These are phyloP conservation scores for Adineta ricciae DNA, from an alignment of 2,888 invertebrate species.

Conservation along the genomic window DNA sequence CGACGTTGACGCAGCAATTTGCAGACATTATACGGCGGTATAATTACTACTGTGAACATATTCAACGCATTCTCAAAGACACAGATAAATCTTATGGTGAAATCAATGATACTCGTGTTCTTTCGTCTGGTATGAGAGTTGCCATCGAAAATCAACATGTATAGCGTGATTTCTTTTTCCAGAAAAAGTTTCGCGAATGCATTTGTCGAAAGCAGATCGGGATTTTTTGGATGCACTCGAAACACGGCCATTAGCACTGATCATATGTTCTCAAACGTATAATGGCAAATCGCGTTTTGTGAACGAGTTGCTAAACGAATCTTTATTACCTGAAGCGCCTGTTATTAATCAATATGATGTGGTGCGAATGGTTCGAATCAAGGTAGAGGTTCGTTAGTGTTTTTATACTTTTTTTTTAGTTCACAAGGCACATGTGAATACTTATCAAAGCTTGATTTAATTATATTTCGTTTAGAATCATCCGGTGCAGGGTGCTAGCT, in stretches of 20 bases:
- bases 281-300: not conserved
- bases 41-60: not conserved
- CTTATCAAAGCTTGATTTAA: no score
- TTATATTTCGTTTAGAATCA: not conserved
- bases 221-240: not conserved
- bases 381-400: not conserved
- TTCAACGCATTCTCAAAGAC: not conserved
- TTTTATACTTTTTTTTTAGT: no score
- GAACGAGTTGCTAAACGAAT: not conserved
- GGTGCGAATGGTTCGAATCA: not conserved
- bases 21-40: not conserved
- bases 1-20: not conserved
- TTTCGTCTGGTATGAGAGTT: not conserved
- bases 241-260: conserved; percentile 3
- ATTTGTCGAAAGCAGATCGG: not conserved
- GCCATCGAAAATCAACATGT: not conserved
- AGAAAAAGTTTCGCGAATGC: not conserved
- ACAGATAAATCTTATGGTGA: not conserved
- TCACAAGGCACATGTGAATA: no score
- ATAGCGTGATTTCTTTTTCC: not conserved
- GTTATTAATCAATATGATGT: not conserved
- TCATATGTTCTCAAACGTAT: not conserved
- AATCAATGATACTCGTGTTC: not conserved
- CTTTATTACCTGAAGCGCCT: not conserved
- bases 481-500: not conserved